Evolutionary conservation across 2,888 invertebrate species (phyloP).

Genomic region (Eulithis prunata): DNA sequence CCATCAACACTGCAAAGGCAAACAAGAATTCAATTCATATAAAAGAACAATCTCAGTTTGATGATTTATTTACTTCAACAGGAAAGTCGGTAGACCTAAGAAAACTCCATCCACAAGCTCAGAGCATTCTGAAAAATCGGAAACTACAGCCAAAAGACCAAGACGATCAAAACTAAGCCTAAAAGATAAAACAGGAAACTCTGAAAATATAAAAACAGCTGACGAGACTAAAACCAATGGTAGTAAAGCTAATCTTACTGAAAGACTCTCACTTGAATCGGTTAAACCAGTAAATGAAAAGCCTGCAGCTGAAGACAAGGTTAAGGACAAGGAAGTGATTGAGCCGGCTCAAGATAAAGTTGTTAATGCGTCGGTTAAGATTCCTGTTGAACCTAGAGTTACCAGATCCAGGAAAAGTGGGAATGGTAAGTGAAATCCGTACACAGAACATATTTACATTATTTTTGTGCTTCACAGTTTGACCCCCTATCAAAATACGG

Average conservation of each 20-base stretch:
- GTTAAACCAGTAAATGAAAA: background rate
- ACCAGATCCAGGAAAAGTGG: constrained; percentile 35
- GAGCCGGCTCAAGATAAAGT: constrained; percentile 1
- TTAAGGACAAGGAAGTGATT: background rate
- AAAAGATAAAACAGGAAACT: background rate
- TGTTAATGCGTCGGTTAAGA: background rate
- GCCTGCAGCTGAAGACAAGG: background rate
- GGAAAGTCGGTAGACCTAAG: constrained; percentile 20
- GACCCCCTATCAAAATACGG: no score
- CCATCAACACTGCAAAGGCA: no score
- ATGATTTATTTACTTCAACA: constrained; percentile 6
- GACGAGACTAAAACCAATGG: background rate
- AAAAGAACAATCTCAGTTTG: no score
- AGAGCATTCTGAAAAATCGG: constrained; percentile 18
- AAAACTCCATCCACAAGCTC: constrained; percentile 25
- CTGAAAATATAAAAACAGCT: constrained; percentile 5
- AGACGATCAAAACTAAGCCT: constrained; percentile 10
- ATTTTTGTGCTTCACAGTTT: no score
- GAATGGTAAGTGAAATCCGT: constrained; percentile 22
- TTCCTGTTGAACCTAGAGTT: constrained; percentile 11
- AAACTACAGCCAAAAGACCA: constrained; percentile 15
- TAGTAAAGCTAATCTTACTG: background rate
- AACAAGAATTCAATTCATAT: no score
- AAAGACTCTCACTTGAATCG: background rate
- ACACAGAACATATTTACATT: no score